These are phyloP conservation scores for Labrus mixtus DNA, from an alignment of 2,113 vertebrate species.

Conservation along the genomic window DNA sequence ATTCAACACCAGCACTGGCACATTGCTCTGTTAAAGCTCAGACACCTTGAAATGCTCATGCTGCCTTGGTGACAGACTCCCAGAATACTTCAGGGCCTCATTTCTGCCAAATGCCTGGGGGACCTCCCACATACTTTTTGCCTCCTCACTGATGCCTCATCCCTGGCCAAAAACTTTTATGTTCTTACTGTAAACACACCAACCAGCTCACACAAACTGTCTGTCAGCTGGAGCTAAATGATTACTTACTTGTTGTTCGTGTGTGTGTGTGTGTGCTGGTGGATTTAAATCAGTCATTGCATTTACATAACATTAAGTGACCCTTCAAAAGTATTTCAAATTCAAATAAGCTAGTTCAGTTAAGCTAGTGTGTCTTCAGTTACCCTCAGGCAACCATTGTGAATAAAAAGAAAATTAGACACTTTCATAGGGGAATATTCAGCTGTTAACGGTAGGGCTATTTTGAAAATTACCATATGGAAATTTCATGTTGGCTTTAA, in stretches of 20 bases:
- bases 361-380: slow-evolving; percentile 13
- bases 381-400: slow-evolving; percentile 24
- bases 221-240: slow-evolving; percentile 46
- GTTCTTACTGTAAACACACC: slow-evolving; percentile 56
- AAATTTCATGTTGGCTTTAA: slow-evolving; percentile 25
- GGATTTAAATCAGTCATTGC: background rate
- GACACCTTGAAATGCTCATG: slow-evolving; percentile 55
- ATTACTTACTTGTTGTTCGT: slow-evolving; percentile 9
- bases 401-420: background rate
- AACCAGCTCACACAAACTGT: slow-evolving; percentile 40
- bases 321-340: slow-evolving; percentile 19
- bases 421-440: background rate
- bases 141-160: slow-evolving; percentile 1
- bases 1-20: slow-evolving; percentile 42
- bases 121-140: slow-evolving; percentile 48
- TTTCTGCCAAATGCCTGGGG: slow-evolving; percentile 46
- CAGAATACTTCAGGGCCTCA: slow-evolving; percentile 70
- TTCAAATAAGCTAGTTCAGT: slow-evolving; percentile 25
- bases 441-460: slow-evolving; percentile 9
- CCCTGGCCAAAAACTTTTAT: slow-evolving; percentile 29
- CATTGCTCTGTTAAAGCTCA: slow-evolving; percentile 37
- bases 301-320: slow-evolving; percentile 16
- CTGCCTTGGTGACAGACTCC: slow-evolving; percentile 57
- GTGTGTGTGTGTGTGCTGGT: background rate
- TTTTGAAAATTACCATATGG: slow-evolving; percentile 29